Evolutionary conservation across 2,797 vertebrate species (phyloP), one percentile per base, ranked within the genome.

Genomic region (Syndactyla subalaris): DNA sequence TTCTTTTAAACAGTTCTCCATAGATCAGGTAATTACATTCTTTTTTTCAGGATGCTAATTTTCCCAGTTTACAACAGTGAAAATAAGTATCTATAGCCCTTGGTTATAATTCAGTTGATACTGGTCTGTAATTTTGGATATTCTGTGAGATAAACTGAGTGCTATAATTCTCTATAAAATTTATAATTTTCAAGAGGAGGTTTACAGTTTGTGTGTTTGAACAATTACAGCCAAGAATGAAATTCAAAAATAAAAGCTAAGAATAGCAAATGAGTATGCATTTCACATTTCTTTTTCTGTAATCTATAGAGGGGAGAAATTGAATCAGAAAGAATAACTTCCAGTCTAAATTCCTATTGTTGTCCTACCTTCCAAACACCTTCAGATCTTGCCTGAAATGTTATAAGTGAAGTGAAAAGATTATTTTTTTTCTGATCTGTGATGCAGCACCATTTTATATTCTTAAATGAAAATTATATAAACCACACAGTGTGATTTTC

Each of bases 161-260:
- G 49, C 12, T 68, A 2, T 45, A 65, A 72, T 85, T 85, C 43
- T 88, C 72, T 66, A 22, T 22, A 46, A 46, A 46, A 22, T 36
- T 72, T 92, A 72, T 20, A 51, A 6, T 80, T 93, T 96, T 72
- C 61, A 83, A 27, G 73, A 95, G 61, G 6, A 68, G 26, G 20
- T 81, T 65, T 92, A 74, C 32, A 89, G 22, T 79, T 86, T 62
- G 22, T 36, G 45, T 57, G 14, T 74, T 88, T 27, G 62, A 89
- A 88, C 18, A 92, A 79, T 72, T 62, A 41, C 23, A 23, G 62
- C 51, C 16, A 85, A 93, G 79, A 89, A 83, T 2, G 3, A 68
- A 85, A 93, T 36, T 65, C 30, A 89, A 85, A 91, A 89, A 74
- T 32, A 82, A 91, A 87, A 83, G 8, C 20, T 81, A 89, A 41